A percentile compares a stretch with the other conserved stretches of the same genome.
Conservation (phyloP, 2,888 invertebrate species). For the Mesorhabditis spiculigera region DNA sequence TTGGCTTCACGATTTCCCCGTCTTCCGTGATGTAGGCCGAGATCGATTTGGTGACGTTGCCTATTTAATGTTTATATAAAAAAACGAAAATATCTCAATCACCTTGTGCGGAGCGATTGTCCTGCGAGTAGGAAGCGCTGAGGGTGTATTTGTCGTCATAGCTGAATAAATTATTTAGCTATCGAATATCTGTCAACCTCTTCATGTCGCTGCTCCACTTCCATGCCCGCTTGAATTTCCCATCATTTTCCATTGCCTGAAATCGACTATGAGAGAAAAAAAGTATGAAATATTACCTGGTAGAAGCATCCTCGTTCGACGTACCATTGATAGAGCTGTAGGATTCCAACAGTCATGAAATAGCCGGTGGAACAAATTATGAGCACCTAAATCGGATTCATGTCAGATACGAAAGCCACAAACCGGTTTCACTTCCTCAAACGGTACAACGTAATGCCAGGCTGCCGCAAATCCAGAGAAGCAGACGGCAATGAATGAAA, state of each 20-base stretch:
- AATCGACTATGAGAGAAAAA: background rate
- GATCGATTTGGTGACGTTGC: conserved; percentile 49
- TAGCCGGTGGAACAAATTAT: conserved; percentile 55
- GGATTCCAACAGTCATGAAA: conserved; percentile 55
- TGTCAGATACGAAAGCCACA: conserved; percentile 59
- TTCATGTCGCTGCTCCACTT: conserved; percentile 54
- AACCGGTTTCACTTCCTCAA: conserved; percentile 74
- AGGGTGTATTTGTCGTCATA: conserved; percentile 91
- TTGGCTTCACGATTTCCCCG: conserved; percentile 43
- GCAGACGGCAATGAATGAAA: conserved; percentile 86
- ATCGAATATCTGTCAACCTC: conserved; percentile 11
- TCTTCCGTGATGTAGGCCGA: conserved; percentile 53
- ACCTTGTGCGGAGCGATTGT: conserved; percentile 43
- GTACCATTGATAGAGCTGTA: conserved; percentile 56
- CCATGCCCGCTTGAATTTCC: conserved; percentile 39
- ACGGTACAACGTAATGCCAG: conserved; percentile 93
- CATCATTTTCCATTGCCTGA: conserved; percentile 21
- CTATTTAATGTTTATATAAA: conserved; percentile 1
- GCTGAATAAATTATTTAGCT: conserved; percentile 61
- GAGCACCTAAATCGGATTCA: conserved; percentile 34
- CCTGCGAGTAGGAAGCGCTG: conserved; percentile 56
- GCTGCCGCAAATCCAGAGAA: conserved; percentile 87
- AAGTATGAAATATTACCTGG: conserved; percentile 67
- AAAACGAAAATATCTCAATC: conserved; percentile 8
- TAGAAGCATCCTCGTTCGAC: conserved; percentile 57